Base-by-base conservation (phyloP, 2,113 vertebrate genomes). In the Copsychus sechellarum region DNA sequence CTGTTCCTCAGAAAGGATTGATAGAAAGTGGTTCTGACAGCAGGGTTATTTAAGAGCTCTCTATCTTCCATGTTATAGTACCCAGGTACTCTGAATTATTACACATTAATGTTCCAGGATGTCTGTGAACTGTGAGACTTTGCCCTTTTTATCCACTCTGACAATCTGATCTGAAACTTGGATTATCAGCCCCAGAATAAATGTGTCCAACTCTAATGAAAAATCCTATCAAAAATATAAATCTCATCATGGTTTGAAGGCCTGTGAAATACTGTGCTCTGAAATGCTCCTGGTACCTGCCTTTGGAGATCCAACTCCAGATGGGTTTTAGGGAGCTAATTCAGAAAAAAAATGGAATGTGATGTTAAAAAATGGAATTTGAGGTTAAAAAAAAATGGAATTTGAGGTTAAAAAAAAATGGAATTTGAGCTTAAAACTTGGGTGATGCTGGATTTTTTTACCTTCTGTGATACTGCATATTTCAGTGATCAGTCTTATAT, bases 61-160 rank as follows among this genome's bases (percentile, higher is more conserved):
- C 61, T n/a, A 47, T 62, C 34, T 71, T 34, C 51, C 54, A 1
- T 28, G 25, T 47, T 50, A 1, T 0, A 7, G 20, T 16, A 14
- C 7, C 43, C 12, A 23, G 58, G 3, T 60, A 22, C 54, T 79
- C 73, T 31, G 91, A 76, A 34, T 54, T 82, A 4, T 53, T 64
- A 15, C 28, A 42, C 26, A 20, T 62, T 70, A 56, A 83, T 33
- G 60, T 34, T 48, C 26, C 48, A 67, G 81, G 77, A 18, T 23
- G 43, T 19, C 42, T 91, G 34, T 11, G 82, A 81, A 25, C 33
- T 40, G 25, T 47, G 53, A 33, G 43, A 65, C 50, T 74, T 61
- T 79, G 57, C 67, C 53, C 50, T 87, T 92, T 92, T 69, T 54
- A 74, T 54, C 78, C 38, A 16, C 48, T 34, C 26, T 53, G 91